Percentiles rank a stretch among this genome's conserved stretches.
phyloP scores from a whole-genome alignment of 2,888 invertebrate genomes.

The Alloscopus bannaensis region DNA sequence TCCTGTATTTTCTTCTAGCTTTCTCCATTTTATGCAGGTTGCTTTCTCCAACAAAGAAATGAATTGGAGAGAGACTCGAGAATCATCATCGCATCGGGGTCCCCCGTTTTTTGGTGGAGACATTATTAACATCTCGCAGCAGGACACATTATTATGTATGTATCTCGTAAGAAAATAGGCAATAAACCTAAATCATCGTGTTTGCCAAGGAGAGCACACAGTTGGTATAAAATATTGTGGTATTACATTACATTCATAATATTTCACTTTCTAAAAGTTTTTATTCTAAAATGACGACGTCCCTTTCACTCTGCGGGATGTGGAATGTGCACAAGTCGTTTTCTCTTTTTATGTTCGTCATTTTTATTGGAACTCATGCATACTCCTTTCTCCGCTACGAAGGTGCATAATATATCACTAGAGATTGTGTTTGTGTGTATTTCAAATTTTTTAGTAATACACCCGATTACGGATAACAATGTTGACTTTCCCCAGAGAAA shows the following conservation, averaged over 20 bases:
- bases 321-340: too few species aligned
- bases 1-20: too few species aligned
- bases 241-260: constrained; percentile 45
- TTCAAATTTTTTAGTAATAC: constrained; percentile 20
- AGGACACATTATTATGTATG: not conserved
- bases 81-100: too few species aligned
- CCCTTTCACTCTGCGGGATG: too few species aligned
- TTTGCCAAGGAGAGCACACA: constrained; percentile 39
- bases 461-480: constrained; percentile 20
- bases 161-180: constrained; percentile 30
- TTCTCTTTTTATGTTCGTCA: too few species aligned
- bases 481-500: constrained; percentile 3
- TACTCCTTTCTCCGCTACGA: too few species aligned
- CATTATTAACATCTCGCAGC: constrained; percentile 12
- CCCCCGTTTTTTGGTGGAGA: too few species aligned
- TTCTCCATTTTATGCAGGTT: not conserved
- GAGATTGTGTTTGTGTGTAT: constrained; percentile 10
- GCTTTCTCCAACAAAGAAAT: too few species aligned
- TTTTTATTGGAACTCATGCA: too few species aligned
- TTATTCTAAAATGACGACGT: too few species aligned
- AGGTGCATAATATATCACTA: too few species aligned
- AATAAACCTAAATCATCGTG: constrained; percentile 43
- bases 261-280: constrained; percentile 45
- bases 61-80: too few species aligned
- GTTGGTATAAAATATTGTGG: constrained; percentile 32